phyloP scores from a whole-genome alignment of 2,797 vertebrate species.

The Rhynchonycteris naso region DNA sequence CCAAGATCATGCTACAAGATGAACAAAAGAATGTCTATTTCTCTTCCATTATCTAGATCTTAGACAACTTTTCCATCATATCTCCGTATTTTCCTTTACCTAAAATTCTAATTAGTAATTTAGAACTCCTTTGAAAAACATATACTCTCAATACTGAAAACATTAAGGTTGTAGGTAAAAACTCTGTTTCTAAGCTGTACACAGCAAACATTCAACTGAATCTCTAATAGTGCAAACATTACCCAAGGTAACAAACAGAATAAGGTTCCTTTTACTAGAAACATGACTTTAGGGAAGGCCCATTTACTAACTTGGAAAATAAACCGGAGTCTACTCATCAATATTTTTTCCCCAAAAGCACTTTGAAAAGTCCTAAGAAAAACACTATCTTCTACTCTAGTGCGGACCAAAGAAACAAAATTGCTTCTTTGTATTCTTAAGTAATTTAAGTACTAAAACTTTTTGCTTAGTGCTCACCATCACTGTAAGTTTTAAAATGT shows the following conservation, averaged over 20 bases:
- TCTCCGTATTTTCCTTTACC: conserved; percentile 21
- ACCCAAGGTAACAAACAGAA: background rate
- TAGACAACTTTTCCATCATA: conserved; percentile 48
- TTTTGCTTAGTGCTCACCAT: background rate
- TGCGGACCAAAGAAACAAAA: conserved; percentile 3
- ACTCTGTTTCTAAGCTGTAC: background rate
- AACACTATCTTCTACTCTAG: background rate
- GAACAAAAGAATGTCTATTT: conserved; percentile 45
- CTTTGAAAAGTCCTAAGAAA: conserved; percentile 21
- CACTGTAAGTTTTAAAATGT: background rate
- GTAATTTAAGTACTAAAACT: conserved; percentile 47
- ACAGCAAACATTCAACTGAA: conserved; percentile 13
- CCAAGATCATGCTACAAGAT: background rate
- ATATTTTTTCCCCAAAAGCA: background rate
- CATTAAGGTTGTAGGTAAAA: conserved; percentile 17
- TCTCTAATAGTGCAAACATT: background rate
- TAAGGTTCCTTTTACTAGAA: conserved; percentile 20
- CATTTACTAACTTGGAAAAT: background rate
- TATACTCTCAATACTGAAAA: background rate
- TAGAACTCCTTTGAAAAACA: background rate
- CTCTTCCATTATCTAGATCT: conserved; percentile 14
- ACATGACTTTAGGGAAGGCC: background rate
- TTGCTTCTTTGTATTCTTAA: conserved; percentile 11
- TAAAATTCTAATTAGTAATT: conserved; percentile 4
- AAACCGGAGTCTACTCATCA: background rate